Percentiles rank a stretch among this genome's conserved stretches.
These are phyloP conservation scores for Cheilosia grossa DNA, from an alignment of 2,888 invertebrate species.

Conservation along the genomic window DNA sequence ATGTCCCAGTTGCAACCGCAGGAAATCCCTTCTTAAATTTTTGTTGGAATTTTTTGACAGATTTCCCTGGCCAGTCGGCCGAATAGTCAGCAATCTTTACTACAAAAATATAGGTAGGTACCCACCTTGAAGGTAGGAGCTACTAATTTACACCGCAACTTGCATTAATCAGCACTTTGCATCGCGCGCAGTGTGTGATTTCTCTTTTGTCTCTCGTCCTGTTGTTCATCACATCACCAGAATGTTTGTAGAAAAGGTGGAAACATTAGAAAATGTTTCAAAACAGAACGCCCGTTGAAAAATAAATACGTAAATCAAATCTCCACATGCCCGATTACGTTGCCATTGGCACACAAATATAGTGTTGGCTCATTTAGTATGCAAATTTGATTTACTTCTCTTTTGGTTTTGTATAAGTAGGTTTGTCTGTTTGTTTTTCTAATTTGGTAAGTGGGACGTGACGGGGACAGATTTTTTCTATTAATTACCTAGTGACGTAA, in stretches of 20 bases:
- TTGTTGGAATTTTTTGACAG: constrained; percentile 58
- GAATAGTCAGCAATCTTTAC: constrained; percentile 43
- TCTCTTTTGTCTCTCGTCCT: constrained; percentile 25
- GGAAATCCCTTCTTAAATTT: constrained; percentile 26
- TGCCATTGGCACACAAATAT: constrained; percentile 15
- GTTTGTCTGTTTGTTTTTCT: not conserved
- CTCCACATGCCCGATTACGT: constrained; percentile 56
- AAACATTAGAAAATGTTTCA: constrained; percentile 36
- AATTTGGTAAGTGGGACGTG: constrained; percentile 46
- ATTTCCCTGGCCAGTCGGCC: constrained; percentile 30
- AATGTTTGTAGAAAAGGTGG: constrained; percentile 7
- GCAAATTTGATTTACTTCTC: constrained; percentile 34
- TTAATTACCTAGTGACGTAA: constrained; percentile 40
- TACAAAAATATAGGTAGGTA: constrained; percentile 15
- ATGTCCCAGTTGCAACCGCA: constrained; percentile 18
- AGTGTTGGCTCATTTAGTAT: constrained; percentile 60
- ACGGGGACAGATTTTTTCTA: constrained; percentile 33
- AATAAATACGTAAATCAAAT: constrained; percentile 40
- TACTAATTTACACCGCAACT: constrained; percentile 46
- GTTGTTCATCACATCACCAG: too few species aligned
- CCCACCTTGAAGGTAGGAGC: constrained; percentile 21
- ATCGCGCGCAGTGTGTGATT: constrained; percentile 38
- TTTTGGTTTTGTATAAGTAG: not conserved
- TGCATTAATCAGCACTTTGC: constrained; percentile 28
- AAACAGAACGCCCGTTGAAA: constrained; percentile 10